Evolutionary conservation across 2,797 vertebrate species (phyloP), one percentile per base, ranked within the genome.

Genomic region (Ciconia nigra): DNA sequence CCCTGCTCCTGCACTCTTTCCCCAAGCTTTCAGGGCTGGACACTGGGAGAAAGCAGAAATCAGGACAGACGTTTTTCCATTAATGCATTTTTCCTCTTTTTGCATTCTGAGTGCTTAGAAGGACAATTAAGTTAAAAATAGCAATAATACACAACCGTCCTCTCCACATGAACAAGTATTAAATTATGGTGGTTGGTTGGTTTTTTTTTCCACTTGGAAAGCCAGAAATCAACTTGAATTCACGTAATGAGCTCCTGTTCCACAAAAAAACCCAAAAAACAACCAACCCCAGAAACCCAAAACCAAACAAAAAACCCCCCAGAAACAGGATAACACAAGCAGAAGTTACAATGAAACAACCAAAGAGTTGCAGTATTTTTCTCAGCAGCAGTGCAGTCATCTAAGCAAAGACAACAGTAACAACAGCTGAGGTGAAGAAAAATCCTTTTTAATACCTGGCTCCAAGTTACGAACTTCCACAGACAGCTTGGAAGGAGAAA

Each of bases 381-480:
- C 22, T 44, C 80, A 14, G 41, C 19, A 19, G 58, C 3, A 51
- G n/a, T 2, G 0, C 17, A 14, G 55, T 14, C 33, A 26, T 8
- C 41, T 15, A 26, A 41, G 51, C 66, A 42, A 41, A 29, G n/a
- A 24, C 46, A 54, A 24, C 20, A 11, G 31, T n/a, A 13, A 17
- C 12, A 18, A 19, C 4, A 37, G 51, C 9, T 3, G 55, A 37
- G 41, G 55, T 3, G 44, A 77, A 46, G 7, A 18, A 78, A 58
- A 42, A 31, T 13, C 1, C 0, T 57, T 73, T 61, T 65, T 24
- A 54, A 95, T 98, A 99, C 99, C 99, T 95, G 99, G 99, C 95
- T 99, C 99, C 97, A 99, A 98, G 79, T 98, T 99, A 5, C 99
- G 98, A 66, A 99, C 99, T 98, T 99, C 99, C 98, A 99, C 99